Evolutionary conservation across 2,888 invertebrate genomes (phyloP).

Genomic region (Eristalinus aeneus): DNA sequence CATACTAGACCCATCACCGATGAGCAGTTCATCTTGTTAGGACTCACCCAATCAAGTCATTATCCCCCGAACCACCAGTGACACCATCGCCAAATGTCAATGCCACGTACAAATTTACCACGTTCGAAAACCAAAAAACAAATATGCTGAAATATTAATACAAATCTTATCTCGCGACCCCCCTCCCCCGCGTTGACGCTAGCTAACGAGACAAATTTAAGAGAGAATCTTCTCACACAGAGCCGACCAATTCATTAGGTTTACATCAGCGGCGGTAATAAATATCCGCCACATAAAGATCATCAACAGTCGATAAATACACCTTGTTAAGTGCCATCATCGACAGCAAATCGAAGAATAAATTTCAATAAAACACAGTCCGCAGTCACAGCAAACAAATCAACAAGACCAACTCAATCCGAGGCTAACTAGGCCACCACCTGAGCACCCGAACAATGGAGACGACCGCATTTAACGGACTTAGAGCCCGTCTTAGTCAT

Average conservation of each 20-base stretch:
- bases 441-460: conserved; percentile 19
- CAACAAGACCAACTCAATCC: conserved; percentile 23
- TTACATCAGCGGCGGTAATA: conserved; percentile 64
- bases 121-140: background rate
- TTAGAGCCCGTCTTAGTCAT: conserved; percentile 44
- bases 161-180: conserved; percentile 15
- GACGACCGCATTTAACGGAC: conserved; percentile 26
- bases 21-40: background rate
- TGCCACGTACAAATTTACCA: background rate
- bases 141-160: conserved; percentile 27
- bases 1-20: background rate
- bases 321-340: conserved; percentile 70
- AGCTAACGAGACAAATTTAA: conserved; percentile 33
- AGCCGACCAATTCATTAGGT: conserved; percentile 60
- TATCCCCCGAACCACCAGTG: background rate
- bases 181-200: background rate
- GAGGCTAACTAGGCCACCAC: conserved; percentile 18
- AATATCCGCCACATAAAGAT: conserved; percentile 62
- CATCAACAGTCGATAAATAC: conserved; percentile 67
- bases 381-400: conserved; percentile 56
- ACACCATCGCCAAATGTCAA: background rate
- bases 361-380: conserved; percentile 45
- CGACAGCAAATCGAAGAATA: conserved; percentile 66
- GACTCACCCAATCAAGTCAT: background rate
- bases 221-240: conserved; percentile 48